A percentile compares a stretch with the other conserved stretches of the same genome.
phyloP scores from a whole-genome alignment of 2,888 invertebrate genomes.

The Melitaea athalia region DNA sequence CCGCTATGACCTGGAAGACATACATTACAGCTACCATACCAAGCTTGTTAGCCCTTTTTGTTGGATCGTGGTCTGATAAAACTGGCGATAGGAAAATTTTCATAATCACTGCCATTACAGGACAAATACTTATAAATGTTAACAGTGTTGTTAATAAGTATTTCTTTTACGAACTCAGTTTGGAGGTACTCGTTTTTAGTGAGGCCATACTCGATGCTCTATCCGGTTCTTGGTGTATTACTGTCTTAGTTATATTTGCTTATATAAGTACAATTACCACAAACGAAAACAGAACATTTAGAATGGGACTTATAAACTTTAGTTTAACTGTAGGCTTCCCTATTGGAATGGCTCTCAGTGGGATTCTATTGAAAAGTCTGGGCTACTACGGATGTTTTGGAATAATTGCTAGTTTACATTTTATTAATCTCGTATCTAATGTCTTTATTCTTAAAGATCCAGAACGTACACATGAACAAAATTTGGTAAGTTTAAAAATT shows the following conservation, averaged over 20 bases:
- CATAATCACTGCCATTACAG: slow-evolving; percentile 86
- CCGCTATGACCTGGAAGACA: slow-evolving; percentile 90
- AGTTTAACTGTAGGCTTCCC: slow-evolving; percentile 93
- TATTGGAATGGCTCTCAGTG: slow-evolving; percentile 92
- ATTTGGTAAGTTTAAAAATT: slow-evolving; percentile 51
- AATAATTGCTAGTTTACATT: slow-evolving; percentile 84
- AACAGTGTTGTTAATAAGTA: slow-evolving; percentile 88
- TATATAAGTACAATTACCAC: too few species aligned
- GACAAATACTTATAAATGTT: slow-evolving; percentile 86
- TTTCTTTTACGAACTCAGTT: too few species aligned
- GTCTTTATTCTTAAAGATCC: slow-evolving; percentile 85
- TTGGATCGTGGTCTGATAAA: slow-evolving; percentile 88
- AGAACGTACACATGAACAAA: slow-evolving; percentile 57
- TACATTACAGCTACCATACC: slow-evolving; percentile 90
- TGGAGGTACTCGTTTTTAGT: too few species aligned
- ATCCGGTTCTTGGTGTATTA: too few species aligned
- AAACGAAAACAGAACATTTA: too few species aligned
- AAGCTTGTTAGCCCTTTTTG: slow-evolving; percentile 88
- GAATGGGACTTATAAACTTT: too few species aligned
- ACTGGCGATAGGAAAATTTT: slow-evolving; percentile 87
- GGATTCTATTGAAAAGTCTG: slow-evolving; percentile 85
- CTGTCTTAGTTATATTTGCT: too few species aligned
- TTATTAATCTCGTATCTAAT: slow-evolving; percentile 86
- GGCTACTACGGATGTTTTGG: slow-evolving; percentile 91
- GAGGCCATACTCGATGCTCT: too few species aligned